These are phyloP conservation scores for Drosophila seclusa DNA, from an alignment of 2,888 invertebrate genomes.

Conservation along the genomic window DNA sequence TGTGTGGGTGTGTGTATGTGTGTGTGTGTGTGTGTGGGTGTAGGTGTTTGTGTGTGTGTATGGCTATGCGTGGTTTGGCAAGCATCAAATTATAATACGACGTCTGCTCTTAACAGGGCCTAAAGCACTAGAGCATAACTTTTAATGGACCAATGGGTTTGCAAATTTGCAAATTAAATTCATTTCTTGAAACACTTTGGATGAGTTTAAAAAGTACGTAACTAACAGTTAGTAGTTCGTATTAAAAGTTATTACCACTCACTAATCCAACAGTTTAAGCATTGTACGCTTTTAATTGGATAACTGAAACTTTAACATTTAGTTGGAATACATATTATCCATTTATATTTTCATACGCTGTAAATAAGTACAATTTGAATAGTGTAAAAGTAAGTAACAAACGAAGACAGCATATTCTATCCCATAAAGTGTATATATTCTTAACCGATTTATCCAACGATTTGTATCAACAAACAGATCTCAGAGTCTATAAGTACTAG, in stretches of 20 bases:
- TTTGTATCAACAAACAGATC: background rate
- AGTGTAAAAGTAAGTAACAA: background rate
- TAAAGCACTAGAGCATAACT: slow-evolving; percentile 42
- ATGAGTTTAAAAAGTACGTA: background rate
- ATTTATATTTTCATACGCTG: background rate
- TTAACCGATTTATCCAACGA: background rate
- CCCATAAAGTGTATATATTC: background rate
- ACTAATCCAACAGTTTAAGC: background rate
- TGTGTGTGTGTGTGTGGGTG: background rate
- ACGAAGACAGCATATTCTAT: background rate
- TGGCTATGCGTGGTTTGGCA: slow-evolving; percentile 9
- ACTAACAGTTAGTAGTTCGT: background rate
- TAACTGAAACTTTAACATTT: background rate
- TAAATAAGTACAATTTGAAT: background rate
- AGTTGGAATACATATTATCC: background rate
- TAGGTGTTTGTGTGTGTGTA: background rate
- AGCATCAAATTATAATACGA: slow-evolving; percentile 46
- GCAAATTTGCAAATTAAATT: slow-evolving; percentile 45
- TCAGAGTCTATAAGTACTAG: background rate
- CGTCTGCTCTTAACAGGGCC: slow-evolving; percentile 47
- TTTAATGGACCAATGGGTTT: slow-evolving; percentile 33
- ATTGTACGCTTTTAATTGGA: background rate
- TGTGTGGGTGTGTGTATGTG: background rate
- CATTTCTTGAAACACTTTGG: slow-evolving; percentile 5
- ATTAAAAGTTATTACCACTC: background rate